Conservation (phyloP, 2,888 invertebrate genomes). For the Ectemnius lituratus region DNA sequence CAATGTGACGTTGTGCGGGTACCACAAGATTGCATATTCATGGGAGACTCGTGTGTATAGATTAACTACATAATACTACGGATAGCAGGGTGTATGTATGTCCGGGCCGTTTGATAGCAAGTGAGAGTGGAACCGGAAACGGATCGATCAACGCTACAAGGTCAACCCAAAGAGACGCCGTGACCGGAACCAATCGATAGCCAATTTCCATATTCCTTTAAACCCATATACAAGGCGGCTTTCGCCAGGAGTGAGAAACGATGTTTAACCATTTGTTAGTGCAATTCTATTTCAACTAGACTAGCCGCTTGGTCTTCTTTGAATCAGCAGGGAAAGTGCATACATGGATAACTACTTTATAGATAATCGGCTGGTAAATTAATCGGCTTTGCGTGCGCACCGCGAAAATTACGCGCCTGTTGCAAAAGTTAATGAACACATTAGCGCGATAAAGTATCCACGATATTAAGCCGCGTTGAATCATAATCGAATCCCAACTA, state of each 20-base stretch:
- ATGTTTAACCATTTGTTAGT: background rate
- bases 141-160: conserved; percentile 54
- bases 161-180: conserved; percentile 47
- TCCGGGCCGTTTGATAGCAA: conserved; percentile 45
- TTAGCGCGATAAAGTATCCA: conserved; percentile 51
- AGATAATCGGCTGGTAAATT: background rate
- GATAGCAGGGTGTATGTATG: conserved; percentile 13
- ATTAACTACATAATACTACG: conserved; percentile 37
- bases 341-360: no score
- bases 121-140: conserved; percentile 59
- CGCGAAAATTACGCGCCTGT: conserved; percentile 28
- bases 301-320: background rate
- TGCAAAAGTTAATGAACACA: conserved; percentile 53
- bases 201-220: conserved; percentile 52
- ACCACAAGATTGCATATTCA: conserved; percentile 41
- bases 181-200: conserved; percentile 50
- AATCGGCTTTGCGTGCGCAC: background rate
- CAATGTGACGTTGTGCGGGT: no score
- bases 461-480: conserved; percentile 50
- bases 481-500: conserved; percentile 49
- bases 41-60: conserved; percentile 29
- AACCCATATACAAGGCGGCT: conserved; percentile 24
- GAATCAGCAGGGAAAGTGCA: background rate
- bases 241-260: background rate
- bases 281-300: background rate